Percentiles rank a stretch among this genome's conserved stretches.
Evolutionary conservation across 2,888 invertebrate genomes (phyloP).

Genomic region (Asteroscopus sphinx): DNA sequence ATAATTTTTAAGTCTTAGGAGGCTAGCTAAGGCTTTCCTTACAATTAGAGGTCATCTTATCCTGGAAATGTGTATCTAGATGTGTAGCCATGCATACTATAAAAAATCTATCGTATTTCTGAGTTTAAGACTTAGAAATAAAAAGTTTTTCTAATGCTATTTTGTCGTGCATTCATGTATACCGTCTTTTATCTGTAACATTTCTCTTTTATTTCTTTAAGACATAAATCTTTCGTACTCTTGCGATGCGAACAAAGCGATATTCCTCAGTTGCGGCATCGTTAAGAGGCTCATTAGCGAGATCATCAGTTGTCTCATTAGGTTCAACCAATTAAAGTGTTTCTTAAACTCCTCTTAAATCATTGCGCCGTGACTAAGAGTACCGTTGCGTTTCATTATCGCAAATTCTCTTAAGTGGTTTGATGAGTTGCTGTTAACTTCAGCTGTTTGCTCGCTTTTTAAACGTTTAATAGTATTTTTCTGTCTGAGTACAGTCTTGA

Average conservation of each 20-base stretch:
- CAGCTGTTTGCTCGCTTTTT: constrained; percentile 10
- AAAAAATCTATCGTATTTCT: no score
- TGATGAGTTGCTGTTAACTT: constrained; percentile 38
- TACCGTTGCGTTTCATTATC: constrained; percentile 49
- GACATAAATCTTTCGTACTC: constrained; percentile 38
- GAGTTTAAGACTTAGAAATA: no score
- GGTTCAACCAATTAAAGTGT: constrained; percentile 79
- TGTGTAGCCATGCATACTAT: no score
- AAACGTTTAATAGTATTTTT: constrained; percentile 8
- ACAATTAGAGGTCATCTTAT: no score
- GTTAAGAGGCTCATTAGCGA: constrained; percentile 77
- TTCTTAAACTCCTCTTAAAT: constrained; percentile 65
- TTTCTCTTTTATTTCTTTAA: constrained; percentile 4
- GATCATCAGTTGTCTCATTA: constrained; percentile 85
- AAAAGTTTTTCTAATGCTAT: no score
- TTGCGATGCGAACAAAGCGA: constrained; percentile 49
- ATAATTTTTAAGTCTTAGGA: no score
- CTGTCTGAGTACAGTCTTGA: neutral
- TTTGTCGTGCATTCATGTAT: no score
- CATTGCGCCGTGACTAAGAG: constrained; percentile 56
- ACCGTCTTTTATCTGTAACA: no score
- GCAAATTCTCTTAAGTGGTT: constrained; percentile 44
- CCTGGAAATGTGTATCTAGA: no score
- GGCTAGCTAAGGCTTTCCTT: no score
- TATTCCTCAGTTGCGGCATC: constrained; percentile 41